These are phyloP conservation scores for Popillia japonica DNA, from an alignment of 1,140 invertebrate genomes.

Conservation along the genomic window DNA sequence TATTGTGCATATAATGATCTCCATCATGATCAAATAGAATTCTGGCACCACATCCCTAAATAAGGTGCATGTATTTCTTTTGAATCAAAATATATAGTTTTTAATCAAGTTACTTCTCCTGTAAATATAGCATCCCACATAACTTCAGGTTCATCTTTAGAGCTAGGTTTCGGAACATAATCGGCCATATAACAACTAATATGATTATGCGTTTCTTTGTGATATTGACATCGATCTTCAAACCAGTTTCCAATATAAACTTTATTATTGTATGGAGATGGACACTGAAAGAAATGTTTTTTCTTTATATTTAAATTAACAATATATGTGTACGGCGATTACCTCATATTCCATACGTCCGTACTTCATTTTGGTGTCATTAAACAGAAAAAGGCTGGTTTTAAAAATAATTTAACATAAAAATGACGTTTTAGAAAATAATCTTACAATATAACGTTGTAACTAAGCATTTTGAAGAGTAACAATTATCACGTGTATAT, in stretches of 20 bases:
- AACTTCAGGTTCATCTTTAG: slow-evolving; percentile 36
- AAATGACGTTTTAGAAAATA: neutral
- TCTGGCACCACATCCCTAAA: slow-evolving; percentile 39
- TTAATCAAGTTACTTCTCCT: neutral
- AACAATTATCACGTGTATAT: neutral
- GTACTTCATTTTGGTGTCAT: neutral
- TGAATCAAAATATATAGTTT: neutral
- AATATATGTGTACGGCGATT: neutral
- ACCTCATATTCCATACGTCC: slow-evolving; percentile 35
- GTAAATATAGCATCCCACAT: slow-evolving; percentile 33
- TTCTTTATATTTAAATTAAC: neutral
- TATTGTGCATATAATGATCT: slow-evolving; percentile 33
- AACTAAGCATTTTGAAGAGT: neutral
- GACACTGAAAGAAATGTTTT: slow-evolving; percentile 20
- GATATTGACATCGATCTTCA: slow-evolving; percentile 36
- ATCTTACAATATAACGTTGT: neutral
- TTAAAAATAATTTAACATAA: neutral
- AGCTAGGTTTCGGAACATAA: slow-evolving; percentile 35
- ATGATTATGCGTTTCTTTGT: slow-evolving; percentile 25
- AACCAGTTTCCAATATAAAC: slow-evolving; percentile 39
- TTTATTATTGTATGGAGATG: slow-evolving; percentile 31
- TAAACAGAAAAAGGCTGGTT: neutral
- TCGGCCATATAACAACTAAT: slow-evolving; percentile 22
- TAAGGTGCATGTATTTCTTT: neutral
- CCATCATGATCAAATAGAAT: slow-evolving; percentile 38